Percentiles rank a stretch among this genome's conserved stretches.
Evolutionary conservation across 2,888 invertebrate species (phyloP).

Genomic region (Ormia ochracea): DNA sequence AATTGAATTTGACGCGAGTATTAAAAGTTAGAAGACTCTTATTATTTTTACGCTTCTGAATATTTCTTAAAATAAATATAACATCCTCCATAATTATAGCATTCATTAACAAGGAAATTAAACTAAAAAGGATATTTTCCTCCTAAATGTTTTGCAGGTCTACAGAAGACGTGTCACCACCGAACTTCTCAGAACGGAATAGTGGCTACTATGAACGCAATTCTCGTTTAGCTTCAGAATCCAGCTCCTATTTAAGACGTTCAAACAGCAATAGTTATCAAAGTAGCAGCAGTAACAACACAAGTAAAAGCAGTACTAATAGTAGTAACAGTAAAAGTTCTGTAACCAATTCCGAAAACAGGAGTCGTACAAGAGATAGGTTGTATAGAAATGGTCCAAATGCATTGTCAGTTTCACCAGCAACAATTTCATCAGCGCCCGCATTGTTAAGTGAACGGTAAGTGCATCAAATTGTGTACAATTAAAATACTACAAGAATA

Average conservation of each 20-base stretch:
- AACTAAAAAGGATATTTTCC: background rate
- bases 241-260: conserved; percentile 71
- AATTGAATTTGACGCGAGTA: too few species aligned
- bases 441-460: conserved; percentile 75
- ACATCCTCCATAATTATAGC: background rate
- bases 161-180: conserved; percentile 77
- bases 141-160: conserved; percentile 71
- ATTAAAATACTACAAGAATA: too few species aligned
- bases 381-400: conserved; percentile 77
- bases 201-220: conserved; percentile 76
- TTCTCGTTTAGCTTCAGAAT: conserved; percentile 73
- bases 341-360: conserved; percentile 67
- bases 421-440: conserved; percentile 62
- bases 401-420: conserved; percentile 65
- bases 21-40: too few species aligned
- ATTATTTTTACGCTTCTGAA: too few species aligned
- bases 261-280: conserved; percentile 65
- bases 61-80: too few species aligned
- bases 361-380: conserved; percentile 76
- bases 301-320: conserved; percentile 28
- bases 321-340: conserved; percentile 39
- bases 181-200: conserved; percentile 77
- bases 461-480: conserved; percentile 28
- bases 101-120: background rate
- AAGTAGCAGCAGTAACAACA: conserved; percentile 36